Conservation (phyloP, 2,888 invertebrate species). For the Drosophila siamana region DNA sequence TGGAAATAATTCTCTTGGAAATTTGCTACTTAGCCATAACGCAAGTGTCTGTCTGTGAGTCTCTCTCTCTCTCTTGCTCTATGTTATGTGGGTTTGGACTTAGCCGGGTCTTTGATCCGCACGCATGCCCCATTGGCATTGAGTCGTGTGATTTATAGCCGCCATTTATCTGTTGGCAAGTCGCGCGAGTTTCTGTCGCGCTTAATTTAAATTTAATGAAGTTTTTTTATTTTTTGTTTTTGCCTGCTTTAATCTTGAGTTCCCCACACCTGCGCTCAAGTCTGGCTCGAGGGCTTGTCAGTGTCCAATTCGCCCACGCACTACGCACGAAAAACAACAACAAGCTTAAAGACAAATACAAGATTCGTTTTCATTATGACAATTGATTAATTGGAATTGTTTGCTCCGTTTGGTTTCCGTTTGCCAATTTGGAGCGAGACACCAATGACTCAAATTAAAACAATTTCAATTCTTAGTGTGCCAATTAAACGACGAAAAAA, state of each 20-base stretch:
- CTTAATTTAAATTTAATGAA: conserved; percentile 67
- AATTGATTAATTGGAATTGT: conserved; percentile 70
- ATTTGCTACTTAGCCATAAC: conserved; percentile 37
- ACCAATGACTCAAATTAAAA: conserved; percentile 42
- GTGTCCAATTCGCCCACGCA: conserved; percentile 63
- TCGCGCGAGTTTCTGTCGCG: conserved; percentile 38
- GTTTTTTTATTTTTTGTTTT: conserved; percentile 26
- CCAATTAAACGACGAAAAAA: conserved; percentile 50
- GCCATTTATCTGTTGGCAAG: conserved; percentile 52
- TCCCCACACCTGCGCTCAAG: conserved; percentile 42
- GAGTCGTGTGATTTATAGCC: conserved; percentile 62
- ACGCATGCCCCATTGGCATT: conserved; percentile 55
- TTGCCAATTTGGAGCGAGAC: conserved; percentile 59
- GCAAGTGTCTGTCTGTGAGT: conserved; percentile 24
- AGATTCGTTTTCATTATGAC: conserved; percentile 59
- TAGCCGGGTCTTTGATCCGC: conserved; percentile 60
- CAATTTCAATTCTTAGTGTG: conserved; percentile 46
- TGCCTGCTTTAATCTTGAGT: conserved; percentile 3
- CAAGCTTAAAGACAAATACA: conserved; percentile 26
- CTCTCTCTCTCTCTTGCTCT: no score
- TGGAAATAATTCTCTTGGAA: conserved; percentile 41
- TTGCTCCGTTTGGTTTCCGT: conserved; percentile 47
- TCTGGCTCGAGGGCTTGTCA: conserved; percentile 48
- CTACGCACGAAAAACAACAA: background rate
- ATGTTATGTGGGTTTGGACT: conserved; percentile 35